These are phyloP conservation scores for Eleginops maclovinus DNA, from an alignment of 2,113 vertebrate species.

Conservation along the genomic window DNA sequence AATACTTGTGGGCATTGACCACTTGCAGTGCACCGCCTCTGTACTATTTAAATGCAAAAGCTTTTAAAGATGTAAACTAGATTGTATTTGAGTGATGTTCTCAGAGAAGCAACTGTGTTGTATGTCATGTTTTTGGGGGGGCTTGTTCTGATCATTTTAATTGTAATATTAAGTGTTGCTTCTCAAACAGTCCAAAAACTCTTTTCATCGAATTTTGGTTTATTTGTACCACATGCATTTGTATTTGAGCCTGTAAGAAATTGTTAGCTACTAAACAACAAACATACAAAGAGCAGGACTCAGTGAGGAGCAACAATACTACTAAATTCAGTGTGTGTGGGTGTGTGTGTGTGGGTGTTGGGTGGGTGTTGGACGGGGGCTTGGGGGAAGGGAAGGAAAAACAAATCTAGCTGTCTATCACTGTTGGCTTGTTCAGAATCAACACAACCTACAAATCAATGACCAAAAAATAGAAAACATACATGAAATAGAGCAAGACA, in stretches of 20 bases:
- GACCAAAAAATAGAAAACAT: neutral
- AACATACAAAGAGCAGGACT: neutral
- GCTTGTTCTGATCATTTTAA: slow-evolving; percentile 25
- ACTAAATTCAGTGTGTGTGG: neutral
- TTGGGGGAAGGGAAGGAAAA: slow-evolving; percentile 20
- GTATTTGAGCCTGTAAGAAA: neutral
- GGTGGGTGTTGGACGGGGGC: neutral
- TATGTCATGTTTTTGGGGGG: neutral
- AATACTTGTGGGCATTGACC: slow-evolving; percentile 38
- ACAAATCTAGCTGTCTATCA: slow-evolving; percentile 24
- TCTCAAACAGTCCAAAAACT: neutral
- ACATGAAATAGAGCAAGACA: slow-evolving; percentile 12
- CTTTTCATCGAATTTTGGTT: neutral
- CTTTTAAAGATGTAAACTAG: slow-evolving; percentile 26
- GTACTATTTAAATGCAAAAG: slow-evolving; percentile 49
- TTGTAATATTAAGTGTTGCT: no score
- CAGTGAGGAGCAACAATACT: slow-evolving; percentile 2
- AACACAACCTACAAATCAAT: slow-evolving; percentile 47
- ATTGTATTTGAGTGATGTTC: slow-evolving; percentile 2
- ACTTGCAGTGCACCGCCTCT: slow-evolving; percentile 29
- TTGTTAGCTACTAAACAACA: slow-evolving; percentile 3
- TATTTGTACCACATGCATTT: neutral
- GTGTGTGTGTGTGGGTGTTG: neutral
- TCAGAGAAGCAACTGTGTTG: slow-evolving; percentile 1
- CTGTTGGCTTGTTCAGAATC: slow-evolving; percentile 42